Evolutionary conservation across 2,888 invertebrate species (phyloP), one percentile per base, ranked within the genome.

Genomic region (Odontocolon sp.): DNA sequence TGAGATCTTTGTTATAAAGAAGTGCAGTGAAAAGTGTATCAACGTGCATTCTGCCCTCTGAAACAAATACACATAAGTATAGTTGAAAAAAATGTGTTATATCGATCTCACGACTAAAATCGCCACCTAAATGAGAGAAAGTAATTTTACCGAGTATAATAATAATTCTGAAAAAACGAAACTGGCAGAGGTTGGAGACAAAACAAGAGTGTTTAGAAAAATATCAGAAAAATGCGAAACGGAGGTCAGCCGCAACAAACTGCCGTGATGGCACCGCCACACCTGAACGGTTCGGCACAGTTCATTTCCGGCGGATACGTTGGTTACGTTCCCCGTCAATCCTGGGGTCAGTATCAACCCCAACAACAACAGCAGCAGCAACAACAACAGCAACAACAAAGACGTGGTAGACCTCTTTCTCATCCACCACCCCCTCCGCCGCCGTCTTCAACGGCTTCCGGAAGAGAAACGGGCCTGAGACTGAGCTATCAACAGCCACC

Each of bases 301-400:
- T 88, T 87, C 91, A 92, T 83, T 91, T 92, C 88, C 92, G 92
- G 88, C 91, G 92, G 82, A 91, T 92, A 80, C 91, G 92, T 84
- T 90, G 92, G 78, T 91, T 92, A 93, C 82, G 92, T 92, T 91
- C 86, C 87, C 26, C 88, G 90, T 66, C 87, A 88, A 75, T 85
- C 88, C 73, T 93, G 93, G 82, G 92, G 85, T 89, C 93, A 86
- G 91, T 92, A 76, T 91, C 92, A 75, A 91, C 73, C 83, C 18
- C 80, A 82, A 64, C 81, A 77, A 11, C 71, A 70, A 64, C 78
- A 77, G 42, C 70, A 78, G 69, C 79, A 82, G 33, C 67, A 77
- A 63, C 71, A 78, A 18, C 69, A 69, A 57, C 72, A 54, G 26
- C 67, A 64, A 52, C 71, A 77, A 56, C 54, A 61, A 40, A 57